Base-by-base conservation (phyloP, 1,140 invertebrate genomes). In the Drosophila bocki region DNA sequence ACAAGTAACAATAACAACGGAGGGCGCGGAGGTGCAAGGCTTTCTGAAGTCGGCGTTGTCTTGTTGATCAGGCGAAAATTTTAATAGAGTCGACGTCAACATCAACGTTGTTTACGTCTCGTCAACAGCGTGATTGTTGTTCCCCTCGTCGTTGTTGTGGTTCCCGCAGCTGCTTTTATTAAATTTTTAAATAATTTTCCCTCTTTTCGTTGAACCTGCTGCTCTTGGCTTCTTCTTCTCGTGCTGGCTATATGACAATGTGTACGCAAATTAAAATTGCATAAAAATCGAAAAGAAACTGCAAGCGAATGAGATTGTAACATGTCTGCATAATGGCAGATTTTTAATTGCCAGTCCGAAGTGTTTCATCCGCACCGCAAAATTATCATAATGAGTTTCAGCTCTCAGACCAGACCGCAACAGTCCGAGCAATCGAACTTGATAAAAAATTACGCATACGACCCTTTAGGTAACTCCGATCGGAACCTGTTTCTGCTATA, bases 251-350 rank as follows among this genome's bases (percentile, higher is more conserved):
- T 83, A 78, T 84, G 85, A 88, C 85, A 90, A 78, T 85, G 70
- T 81, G 80, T 80, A 78, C 84, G 72, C 87, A 88, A 88, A 90
- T 88, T 90, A 84, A 88, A 88, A 88, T 84, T 84, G 77, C 81
- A 81, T 75, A 84, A 82, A 86, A 82, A 67, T 61, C 58, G 57
- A 56, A 63, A 35, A 60, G 64, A 59, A 72, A 58, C 45, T 75
- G 84, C 76, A 63, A 80, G 71, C 58, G 26, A 63, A 57, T 42
- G 68, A 67, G 65, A 80, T 82, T 88, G 79, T 60, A 70, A 72
- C 78, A 69, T 67, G 82, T 65, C 75, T 68, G 74, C 79, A 79
- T 87, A 87, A 87, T 77, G 75, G 76, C 83, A 83, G 84, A 88
- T 84, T 84, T 87, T 88, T 88, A 90, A 88, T 88, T 88, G 85